These are phyloP conservation scores for Agelaius tricolor DNA, from an alignment of 2,113 vertebrate species.

Conservation along the genomic window DNA sequence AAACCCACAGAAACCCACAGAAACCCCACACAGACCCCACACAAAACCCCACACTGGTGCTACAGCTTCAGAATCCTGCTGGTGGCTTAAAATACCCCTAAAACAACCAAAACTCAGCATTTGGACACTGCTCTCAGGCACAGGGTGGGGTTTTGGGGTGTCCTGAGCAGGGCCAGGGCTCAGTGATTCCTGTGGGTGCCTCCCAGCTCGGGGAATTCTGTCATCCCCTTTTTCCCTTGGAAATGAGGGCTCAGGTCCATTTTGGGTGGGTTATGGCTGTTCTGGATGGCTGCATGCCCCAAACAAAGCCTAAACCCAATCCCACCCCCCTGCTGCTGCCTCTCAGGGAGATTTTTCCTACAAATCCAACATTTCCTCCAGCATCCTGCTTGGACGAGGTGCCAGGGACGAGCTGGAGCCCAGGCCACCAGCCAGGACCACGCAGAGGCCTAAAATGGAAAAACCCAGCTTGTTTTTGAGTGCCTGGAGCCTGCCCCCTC, in stretches of 20 bases:
- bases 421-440: background rate
- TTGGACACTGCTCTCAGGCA: background rate
- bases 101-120: background rate
- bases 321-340: background rate
- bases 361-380: background rate
- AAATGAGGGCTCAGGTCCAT: background rate
- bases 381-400: background rate
- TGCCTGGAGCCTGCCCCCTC: background rate
- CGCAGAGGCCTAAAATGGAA: background rate
- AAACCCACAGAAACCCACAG: background rate
- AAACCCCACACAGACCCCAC: too few species aligned
- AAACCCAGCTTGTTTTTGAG: background rate
- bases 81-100: background rate
- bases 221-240: fast-evolving
- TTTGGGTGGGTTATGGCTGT: background rate
- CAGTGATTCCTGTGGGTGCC: background rate
- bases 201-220: background rate
- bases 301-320: background rate
- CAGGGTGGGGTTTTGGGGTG: background rate
- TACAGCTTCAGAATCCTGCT: background rate
- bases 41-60: background rate
- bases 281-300: background rate
- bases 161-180: background rate
- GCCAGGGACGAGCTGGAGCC: background rate
- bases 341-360: background rate